Evolutionary conservation across 2,888 invertebrate genomes (phyloP).

Genomic region (Notodonta dromedarius): DNA sequence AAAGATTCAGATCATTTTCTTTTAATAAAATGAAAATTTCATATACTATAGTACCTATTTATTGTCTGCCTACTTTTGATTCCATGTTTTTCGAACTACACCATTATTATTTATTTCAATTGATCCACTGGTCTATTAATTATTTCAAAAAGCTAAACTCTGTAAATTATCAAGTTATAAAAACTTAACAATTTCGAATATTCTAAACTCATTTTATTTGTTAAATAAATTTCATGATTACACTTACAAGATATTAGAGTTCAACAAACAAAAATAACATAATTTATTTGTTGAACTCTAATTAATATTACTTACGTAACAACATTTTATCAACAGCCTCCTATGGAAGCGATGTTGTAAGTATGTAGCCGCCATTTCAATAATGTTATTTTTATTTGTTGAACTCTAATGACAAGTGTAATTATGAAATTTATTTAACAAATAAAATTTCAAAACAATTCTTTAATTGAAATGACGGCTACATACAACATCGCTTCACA

Average conservation of each 20-base stretch:
- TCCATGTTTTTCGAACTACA: background rate
- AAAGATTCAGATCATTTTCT: too few species aligned
- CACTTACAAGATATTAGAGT: too few species aligned
- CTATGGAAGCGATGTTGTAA: too few species aligned
- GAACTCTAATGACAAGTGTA: background rate
- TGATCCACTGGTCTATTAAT: background rate
- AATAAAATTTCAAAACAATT: too few species aligned
- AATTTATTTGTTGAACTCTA: background rate
- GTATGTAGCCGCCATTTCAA: too few species aligned
- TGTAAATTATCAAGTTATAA: slow-evolving; percentile 1
- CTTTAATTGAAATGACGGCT: slow-evolving; percentile 28
- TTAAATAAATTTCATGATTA: too few species aligned
- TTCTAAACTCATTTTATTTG: too few species aligned
- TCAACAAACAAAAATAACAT: too few species aligned
- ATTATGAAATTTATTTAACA: background rate
- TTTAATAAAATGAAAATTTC: too few species aligned
- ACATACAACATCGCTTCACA: slow-evolving; percentile 58
- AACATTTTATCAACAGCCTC: too few species aligned
- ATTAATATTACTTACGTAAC: background rate
- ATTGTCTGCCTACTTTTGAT: too few species aligned
- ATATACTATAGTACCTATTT: too few species aligned
- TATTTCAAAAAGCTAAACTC: background rate
- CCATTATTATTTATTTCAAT: background rate
- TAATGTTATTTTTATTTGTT: background rate
- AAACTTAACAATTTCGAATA: slow-evolving; percentile 16